A percentile compares a stretch with the other conserved stretches of the same genome.
phyloP scores from a whole-genome alignment of 2,797 vertebrate species.

The Bradypodion ventrale region DNA sequence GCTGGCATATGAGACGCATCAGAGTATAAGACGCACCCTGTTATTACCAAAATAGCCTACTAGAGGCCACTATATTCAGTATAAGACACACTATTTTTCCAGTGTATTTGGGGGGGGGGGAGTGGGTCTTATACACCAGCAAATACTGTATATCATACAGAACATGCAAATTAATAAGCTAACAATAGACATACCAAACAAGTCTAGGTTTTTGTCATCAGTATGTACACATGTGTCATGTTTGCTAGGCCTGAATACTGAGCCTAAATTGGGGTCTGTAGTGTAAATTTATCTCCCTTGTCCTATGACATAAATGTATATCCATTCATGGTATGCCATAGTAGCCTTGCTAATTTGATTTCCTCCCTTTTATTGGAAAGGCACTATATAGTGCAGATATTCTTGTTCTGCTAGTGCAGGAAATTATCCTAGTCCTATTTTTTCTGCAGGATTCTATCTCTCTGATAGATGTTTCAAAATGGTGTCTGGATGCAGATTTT shows the following conservation, averaged over 20 bases:
- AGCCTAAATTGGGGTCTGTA: constrained; percentile 5
- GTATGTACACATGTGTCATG: background rate
- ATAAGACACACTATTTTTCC: no score
- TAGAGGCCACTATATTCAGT: no score
- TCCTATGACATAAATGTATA: no score
- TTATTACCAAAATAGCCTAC: no score
- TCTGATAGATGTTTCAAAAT: background rate
- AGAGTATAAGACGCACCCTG: no score
- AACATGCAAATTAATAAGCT: constrained; percentile 14
- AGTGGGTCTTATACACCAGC: no score
- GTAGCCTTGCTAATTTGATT: no score
- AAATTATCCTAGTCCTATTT: background rate
- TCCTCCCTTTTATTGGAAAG: no score
- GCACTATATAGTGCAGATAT: background rate
- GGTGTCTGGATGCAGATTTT: background rate
- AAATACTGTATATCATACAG: no score
- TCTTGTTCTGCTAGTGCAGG: background rate
- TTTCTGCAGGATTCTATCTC: background rate
- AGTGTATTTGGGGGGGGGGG: no score
- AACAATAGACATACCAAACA: background rate
- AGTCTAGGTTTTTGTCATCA: background rate
- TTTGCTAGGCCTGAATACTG: background rate
- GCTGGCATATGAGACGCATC: no score
- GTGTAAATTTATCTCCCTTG: background rate
- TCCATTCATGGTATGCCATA: no score